Conservation (phyloP, 1,140 invertebrate genomes). For the Drosophila repleta region DNA sequence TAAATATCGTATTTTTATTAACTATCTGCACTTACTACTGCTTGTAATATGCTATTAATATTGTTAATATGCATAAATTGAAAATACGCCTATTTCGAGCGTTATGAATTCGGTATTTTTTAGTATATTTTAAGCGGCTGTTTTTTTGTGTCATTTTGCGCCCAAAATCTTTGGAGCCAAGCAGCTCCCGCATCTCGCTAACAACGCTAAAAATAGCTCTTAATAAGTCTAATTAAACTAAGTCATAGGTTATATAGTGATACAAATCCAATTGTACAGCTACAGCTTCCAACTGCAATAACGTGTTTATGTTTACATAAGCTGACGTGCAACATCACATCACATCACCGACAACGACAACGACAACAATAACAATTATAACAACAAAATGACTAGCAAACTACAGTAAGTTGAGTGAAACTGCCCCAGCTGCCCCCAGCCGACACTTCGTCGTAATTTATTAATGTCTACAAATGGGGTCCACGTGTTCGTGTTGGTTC, state of each 20-base stretch:
- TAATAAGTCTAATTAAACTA: conserved; percentile 43
- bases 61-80: no score
- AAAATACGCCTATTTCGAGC: conserved; percentile 1
- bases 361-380: conserved; percentile 48
- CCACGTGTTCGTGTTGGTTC: conserved; percentile 34
- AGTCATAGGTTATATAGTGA: conserved; percentile 45
- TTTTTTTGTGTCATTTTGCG: conserved; percentile 32
- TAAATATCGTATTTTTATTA: no score
- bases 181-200: conserved; percentile 21
- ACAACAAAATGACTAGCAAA: conserved; percentile 63
- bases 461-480: conserved; percentile 26
- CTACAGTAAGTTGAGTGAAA: conserved; percentile 60
- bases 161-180: conserved; percentile 37
- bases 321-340: conserved; percentile 39
- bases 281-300: conserved; percentile 50
- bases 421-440: background rate
- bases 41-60: no score
- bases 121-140: conserved; percentile 15
- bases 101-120: background rate
- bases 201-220: conserved; percentile 31
- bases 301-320: conserved; percentile 78
- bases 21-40: no score
- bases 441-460: background rate
- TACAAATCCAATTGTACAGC: conserved; percentile 24
- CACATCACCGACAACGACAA: conserved; percentile 35